Percentiles rank a stretch among this genome's conserved stretches.
These are phyloP conservation scores for Chloropsis hardwickii DNA, from an alignment of 2,113 vertebrate genomes.

Conservation along the genomic window DNA sequence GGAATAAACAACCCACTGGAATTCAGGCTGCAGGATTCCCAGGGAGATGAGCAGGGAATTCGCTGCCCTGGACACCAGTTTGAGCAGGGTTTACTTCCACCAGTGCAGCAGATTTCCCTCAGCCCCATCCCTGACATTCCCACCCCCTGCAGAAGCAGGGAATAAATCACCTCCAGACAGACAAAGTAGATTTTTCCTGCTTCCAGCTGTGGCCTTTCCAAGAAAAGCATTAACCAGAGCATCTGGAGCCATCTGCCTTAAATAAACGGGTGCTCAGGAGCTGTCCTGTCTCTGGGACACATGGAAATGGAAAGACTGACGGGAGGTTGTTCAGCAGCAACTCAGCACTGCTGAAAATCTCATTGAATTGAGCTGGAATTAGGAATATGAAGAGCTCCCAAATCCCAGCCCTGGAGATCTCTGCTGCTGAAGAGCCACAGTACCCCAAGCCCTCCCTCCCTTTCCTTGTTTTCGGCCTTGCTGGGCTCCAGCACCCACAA, in stretches of 20 bases:
- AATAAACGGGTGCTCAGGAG: background rate
- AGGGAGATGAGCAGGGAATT: background rate
- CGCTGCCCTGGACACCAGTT: background rate
- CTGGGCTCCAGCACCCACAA: background rate
- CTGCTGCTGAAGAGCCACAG: background rate
- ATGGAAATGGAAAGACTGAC: background rate
- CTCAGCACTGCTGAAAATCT: background rate
- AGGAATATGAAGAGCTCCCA: background rate
- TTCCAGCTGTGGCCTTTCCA: background rate
- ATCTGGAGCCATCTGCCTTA: conserved; percentile 11
- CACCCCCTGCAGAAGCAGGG: background rate
- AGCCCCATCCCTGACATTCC: background rate
- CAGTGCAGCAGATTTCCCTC: background rate
- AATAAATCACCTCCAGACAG: background rate
- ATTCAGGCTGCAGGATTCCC: background rate
- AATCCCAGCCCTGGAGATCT: background rate
- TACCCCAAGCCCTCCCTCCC: background rate
- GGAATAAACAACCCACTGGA: background rate
- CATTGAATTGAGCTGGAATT: background rate
- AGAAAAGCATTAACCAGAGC: background rate
- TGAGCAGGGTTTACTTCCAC: background rate
- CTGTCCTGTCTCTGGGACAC: background rate
- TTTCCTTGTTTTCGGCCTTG: background rate
- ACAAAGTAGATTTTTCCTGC: background rate
- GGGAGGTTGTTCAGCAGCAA: background rate